Percentiles rank a stretch among this genome's conserved stretches.
Evolutionary conservation across 2,888 invertebrate species (phyloP).

Genomic region (Embidobia sp.): DNA sequence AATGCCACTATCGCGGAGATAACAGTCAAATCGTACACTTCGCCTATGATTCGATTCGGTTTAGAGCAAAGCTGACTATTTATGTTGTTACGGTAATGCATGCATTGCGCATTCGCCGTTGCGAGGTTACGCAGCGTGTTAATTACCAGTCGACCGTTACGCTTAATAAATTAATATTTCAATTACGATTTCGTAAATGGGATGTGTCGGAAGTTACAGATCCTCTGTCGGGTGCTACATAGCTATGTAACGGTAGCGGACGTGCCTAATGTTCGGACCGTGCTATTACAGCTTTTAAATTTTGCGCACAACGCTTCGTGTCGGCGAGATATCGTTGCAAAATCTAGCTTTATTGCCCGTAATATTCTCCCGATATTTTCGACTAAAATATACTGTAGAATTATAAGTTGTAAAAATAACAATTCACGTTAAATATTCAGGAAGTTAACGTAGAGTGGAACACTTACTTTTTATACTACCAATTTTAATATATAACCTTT

Average conservation of each 20-base stretch:
- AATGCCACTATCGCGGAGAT: conserved; percentile 70
- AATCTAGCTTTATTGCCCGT: conserved; percentile 4
- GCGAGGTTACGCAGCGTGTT: conserved; percentile 76
- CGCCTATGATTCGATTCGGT: conserved; percentile 72
- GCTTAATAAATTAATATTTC: conserved; percentile 80
- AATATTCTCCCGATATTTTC: neutral
- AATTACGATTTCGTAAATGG: conserved; percentile 77
- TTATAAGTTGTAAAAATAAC: too few relatives aligned
- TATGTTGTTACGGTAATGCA: conserved; percentile 77
- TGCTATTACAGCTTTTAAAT: conserved; percentile 28
- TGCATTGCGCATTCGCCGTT: conserved; percentile 76
- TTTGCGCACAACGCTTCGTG: conserved; percentile 9
- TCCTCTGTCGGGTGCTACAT: conserved; percentile 9
- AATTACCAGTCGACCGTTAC: conserved; percentile 76
- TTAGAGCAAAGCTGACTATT: conserved; percentile 75
- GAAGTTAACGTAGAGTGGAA: too few relatives aligned
- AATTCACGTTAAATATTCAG: too few relatives aligned
- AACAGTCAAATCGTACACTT: conserved; percentile 75
- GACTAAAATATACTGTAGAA: too few relatives aligned
- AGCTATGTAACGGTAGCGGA: conserved; percentile 6
- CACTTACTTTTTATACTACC: too few relatives aligned
- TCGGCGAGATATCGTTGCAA: neutral
- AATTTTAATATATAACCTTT: too few relatives aligned
- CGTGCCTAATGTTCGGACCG: conserved; percentile 26
- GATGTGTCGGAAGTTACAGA: conserved; percentile 54